Percentiles rank a stretch among this genome's conserved stretches.
These are phyloP conservation scores for Drosophila anceps DNA, from an alignment of 2,888 invertebrate genomes.

Conservation along the genomic window DNA sequence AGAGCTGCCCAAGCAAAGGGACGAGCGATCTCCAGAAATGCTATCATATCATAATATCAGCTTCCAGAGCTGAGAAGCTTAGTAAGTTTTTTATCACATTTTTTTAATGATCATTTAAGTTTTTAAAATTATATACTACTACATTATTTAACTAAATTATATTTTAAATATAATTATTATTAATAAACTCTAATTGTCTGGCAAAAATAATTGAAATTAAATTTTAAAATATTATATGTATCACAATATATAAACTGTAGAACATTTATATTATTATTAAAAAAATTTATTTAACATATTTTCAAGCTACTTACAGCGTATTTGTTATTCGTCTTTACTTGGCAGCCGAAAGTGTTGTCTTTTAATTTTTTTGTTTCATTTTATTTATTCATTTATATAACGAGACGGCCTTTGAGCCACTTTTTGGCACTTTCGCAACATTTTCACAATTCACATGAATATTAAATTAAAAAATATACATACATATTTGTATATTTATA, in stretches of 20 bases:
- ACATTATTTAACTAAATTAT: too few relatives aligned
- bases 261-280: background rate
- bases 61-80: background rate
- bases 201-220: too few relatives aligned
- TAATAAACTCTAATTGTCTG: too few relatives aligned
- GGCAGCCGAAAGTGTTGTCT: background rate
- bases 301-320: conserved; percentile 19
- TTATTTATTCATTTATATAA: conserved; percentile 56
- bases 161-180: too few relatives aligned
- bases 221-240: too few relatives aligned
- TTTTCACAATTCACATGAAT: conserved; percentile 57
- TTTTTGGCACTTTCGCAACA: conserved; percentile 43
- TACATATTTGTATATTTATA: background rate
- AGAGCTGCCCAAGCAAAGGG: background rate
- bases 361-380: conserved; percentile 19
- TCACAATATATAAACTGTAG: too few relatives aligned
- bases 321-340: conserved; percentile 1
- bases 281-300: background rate
- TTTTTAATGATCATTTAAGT: too few relatives aligned
- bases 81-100: too few relatives aligned
- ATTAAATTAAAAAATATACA: conserved; percentile 52
- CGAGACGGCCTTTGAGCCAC: conserved; percentile 32
- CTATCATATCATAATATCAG: background rate
- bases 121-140: too few relatives aligned
- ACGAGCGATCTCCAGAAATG: background rate